Base-by-base conservation (phyloP, 2,113 vertebrate species). In the Anarrhichthys ocellatus region DNA sequence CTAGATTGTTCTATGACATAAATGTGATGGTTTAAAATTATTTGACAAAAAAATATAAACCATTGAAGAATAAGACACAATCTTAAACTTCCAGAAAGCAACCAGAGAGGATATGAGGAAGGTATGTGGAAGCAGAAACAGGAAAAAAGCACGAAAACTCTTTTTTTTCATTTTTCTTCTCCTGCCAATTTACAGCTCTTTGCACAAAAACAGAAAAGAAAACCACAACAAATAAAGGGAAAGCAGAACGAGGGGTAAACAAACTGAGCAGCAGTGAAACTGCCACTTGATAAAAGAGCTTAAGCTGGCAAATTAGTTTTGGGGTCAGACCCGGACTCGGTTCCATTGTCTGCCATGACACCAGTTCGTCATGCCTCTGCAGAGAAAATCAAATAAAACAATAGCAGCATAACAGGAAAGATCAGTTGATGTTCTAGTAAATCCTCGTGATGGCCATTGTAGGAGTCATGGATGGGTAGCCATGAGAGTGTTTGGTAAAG, bases 321-420 rank as follows among this genome's bases (percentile, higher is more conserved):
- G 82, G 91, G 94, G 93, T 95, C 93, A 93, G 79, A 89, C 79
- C 70, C 70, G 42, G 76, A 79, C 80, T 84, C 76, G 27, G 46
- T 48, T 64, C 85, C 79, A 92, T 95, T 95, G 94, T 94, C 86
- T 61, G 50, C 68, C 62, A 2, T 84, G 89, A 93, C 93, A 88
- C 73, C 76, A 64, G 86, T 83, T 85, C 59, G 88, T 93, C 91
- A 92, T 74, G 91, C 88, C 83, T 92, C 91, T 81, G 73, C 79
- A 90, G 85, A 86, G 90, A 77, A 92, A 94, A 93, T 93, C 92
- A 94, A 95, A 94, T 92, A 89, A 90, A 93, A 94, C 92, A 95
- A 95, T 88, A 91, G 76, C 78, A 76, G 83, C 71, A 32, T 88
- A 83, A 92, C 84, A 81, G 87, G 85, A 90, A 84, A 92, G 91